phyloP scores from a whole-genome alignment of 2,113 vertebrate species.

The Pterocles burchelli region DNA sequence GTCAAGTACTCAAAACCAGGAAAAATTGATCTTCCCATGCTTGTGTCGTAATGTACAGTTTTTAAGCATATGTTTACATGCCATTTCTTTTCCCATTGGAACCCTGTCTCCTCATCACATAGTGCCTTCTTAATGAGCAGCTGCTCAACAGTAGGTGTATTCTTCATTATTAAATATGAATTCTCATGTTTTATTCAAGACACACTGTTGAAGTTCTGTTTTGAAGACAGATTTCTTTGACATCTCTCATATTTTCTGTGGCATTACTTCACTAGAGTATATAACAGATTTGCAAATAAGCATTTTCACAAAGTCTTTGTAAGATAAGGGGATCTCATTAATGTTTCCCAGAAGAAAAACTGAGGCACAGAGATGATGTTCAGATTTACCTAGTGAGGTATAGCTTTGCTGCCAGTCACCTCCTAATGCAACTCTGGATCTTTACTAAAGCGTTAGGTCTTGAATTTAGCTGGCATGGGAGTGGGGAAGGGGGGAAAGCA shows the following conservation, averaged over 20 bases:
- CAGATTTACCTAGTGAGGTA: not conserved
- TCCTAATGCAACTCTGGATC: not conserved
- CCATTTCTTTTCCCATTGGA: not conserved
- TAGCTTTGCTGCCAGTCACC: not conserved
- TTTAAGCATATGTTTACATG: not conserved
- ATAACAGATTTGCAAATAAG: not conserved
- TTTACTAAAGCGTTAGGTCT: not conserved
- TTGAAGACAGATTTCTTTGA: slow-evolving; percentile 13
- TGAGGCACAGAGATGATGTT: not conserved
- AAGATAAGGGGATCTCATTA: not conserved
- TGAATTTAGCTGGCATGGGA: not conserved
- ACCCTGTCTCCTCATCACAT: not conserved
- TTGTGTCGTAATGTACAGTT: not conserved
- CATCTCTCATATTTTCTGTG: not conserved
- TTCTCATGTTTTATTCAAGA: slow-evolving; percentile 50
- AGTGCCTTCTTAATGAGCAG: slow-evolving; percentile 25
- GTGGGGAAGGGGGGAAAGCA: not conserved
- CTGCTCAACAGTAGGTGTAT: not conserved
- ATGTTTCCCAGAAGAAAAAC: not conserved
- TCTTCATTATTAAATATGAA: slow-evolving; percentile 2
- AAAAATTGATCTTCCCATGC: not conserved
- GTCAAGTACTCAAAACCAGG: not conserved
- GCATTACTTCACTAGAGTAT: not conserved
- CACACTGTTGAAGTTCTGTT: not conserved
- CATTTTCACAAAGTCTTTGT: not conserved